phyloP scores from a whole-genome alignment of 2,113 vertebrate genomes.

The Phylloscopus trochiloides region DNA sequence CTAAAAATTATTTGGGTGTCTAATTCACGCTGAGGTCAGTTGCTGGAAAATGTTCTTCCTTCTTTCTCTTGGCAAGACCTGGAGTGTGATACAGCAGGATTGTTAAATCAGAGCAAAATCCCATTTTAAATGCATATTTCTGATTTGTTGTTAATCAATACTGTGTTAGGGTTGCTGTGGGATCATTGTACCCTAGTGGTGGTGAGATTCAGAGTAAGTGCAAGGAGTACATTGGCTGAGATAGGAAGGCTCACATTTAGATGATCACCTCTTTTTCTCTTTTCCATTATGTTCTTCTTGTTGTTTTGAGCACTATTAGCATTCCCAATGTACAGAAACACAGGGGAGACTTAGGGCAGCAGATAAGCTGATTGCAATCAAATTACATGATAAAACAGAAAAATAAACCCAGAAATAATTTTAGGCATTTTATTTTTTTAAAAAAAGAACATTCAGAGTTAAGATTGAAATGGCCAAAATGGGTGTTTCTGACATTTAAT shows the following conservation, averaged over 20 bases:
- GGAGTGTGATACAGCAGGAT: not conserved
- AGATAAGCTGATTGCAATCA: not conserved
- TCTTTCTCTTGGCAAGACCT: not conserved
- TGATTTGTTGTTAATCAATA: not conserved
- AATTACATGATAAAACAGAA: not conserved
- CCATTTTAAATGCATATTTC: not conserved
- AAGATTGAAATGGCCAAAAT: conserved; percentile 25
- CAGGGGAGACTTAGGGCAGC: not conserved
- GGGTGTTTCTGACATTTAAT: conserved; percentile 52
- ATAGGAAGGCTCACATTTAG: not conserved
- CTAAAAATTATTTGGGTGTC: not conserved
- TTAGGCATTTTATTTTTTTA: not conserved
- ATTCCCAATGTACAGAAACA: not conserved
- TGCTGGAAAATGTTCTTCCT: not conserved
- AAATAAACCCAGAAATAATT: not conserved
- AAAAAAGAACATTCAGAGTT: conserved; percentile 12
- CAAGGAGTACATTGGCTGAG: not conserved
- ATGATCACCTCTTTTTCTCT: not conserved
- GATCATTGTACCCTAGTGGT: not conserved
- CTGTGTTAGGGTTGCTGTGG: not conserved
- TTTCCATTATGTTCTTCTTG: not conserved
- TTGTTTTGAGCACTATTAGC: not conserved
- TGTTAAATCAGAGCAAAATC: not conserved
- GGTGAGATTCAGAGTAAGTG: not conserved
- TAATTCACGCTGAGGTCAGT: not conserved